phyloP scores from a whole-genome alignment of 1,140 invertebrate species.

The Linepithema humile region DNA sequence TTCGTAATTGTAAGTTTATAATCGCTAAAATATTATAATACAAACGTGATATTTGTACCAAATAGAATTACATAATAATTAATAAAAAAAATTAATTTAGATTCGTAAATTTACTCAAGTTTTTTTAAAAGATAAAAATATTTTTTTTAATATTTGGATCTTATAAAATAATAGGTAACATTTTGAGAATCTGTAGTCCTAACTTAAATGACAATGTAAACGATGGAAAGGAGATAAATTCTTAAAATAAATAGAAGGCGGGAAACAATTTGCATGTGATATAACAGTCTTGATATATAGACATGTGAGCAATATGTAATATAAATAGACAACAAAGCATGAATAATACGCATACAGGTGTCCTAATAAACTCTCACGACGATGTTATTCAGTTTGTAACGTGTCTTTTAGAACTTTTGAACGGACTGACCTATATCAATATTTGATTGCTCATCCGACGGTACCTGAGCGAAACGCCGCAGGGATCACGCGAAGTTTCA shows the following conservation, averaged over 20 bases:
- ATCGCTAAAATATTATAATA: neutral
- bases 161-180: neutral
- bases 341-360: no score
- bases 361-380: no score
- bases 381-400: neutral
- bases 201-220: neutral
- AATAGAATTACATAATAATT: neutral
- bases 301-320: no score
- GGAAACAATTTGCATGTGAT: neutral
- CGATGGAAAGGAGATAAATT: neutral
- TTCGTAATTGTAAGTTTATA: neutral
- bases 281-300: neutral
- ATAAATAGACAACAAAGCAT: neutral
- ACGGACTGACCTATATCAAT: conserved; percentile 5
- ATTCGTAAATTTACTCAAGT: neutral
- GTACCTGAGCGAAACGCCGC: neutral
- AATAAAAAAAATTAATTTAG: neutral
- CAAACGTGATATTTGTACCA: neutral
- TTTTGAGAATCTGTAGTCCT: no score
- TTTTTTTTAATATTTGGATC: neutral
- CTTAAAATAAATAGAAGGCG: neutral
- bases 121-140: neutral
- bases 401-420: neutral
- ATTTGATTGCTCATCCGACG: neutral
- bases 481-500: neutral